Evolutionary conservation across 1,140 invertebrate species (phyloP), one percentile per base, ranked within the genome.

Genomic region (Sminthurinus signatus): DNA sequence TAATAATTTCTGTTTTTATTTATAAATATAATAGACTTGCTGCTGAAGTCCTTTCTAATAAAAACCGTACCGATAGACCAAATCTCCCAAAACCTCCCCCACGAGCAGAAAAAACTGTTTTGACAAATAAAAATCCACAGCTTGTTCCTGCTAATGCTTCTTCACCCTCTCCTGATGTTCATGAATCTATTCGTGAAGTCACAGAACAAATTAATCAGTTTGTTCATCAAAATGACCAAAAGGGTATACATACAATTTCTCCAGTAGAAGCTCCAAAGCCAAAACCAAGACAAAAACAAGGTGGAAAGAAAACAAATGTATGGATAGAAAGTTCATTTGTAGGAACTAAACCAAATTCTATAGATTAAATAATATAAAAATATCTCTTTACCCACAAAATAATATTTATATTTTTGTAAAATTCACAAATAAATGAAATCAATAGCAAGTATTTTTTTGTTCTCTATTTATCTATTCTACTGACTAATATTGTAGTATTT

Each of bases 241-340:
- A n/a, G 3, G 10, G 10, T 10, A 28, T 51, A 5, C 8, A 3
- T 3, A 19, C 10, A 12, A 14, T 10, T 4, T 36, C 39, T 31
- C 27, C 36, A 15, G n/a, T n/a, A n/a, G 32, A 64, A 51, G 1
- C 2, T 2, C 67, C 67, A 42, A 59, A 48, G 25, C 64, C 67
- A 42, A 36, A 17, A 31, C 60, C 69, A 28, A 60, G 67, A 29
- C 62, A 64, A 50, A 72, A 67, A 36, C 17, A 57, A n/a, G n/a
- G n/a, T n/a, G 55, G 50, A 19, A 61, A 62, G 31, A 55, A 61
- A 54, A 66, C 62, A 48, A 58, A 55, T 3, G 28, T 72, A 43
- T 72, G 70, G 70, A 68, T 72, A 28, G 70, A 72, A 28, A 67
- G 64, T 31, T 72, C 70, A 10, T 72, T 72, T 54, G 70, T 72